phyloP scores from a whole-genome alignment of 2,113 vertebrate genomes.

The Polypterus bichir region DNA sequence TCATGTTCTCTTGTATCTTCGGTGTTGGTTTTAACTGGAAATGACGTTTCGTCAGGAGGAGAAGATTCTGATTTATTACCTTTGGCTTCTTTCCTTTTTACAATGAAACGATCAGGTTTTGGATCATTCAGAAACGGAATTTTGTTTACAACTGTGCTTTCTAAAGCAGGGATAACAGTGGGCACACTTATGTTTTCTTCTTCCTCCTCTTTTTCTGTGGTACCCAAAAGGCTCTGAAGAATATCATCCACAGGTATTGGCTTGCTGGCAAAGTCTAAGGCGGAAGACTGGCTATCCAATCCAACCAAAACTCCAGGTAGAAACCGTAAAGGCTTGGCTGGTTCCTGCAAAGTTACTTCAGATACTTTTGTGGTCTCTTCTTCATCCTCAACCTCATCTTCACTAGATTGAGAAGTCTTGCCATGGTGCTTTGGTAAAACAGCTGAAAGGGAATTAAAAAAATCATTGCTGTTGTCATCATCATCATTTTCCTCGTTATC shows the following conservation, averaged over 20 bases:
- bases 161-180: constrained; percentile 28
- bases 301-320: constrained; percentile 88
- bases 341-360: constrained; percentile 55
- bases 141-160: constrained; percentile 44
- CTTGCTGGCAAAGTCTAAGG: constrained; percentile 65
- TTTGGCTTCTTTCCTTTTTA: constrained; percentile 53
- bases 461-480: constrained; percentile 68
- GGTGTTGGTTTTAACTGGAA: constrained; percentile 18
- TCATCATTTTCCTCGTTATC: constrained; percentile 36
- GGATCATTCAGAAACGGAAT: constrained; percentile 38
- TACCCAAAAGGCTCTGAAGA: constrained; percentile 50
- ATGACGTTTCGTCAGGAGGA: constrained; percentile 26
- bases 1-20: constrained; percentile 31
- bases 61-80: constrained; percentile 27
- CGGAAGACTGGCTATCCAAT: constrained; percentile 71
- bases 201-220: constrained; percentile 39
- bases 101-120: constrained; percentile 48
- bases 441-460: constrained; percentile 68
- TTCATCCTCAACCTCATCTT: constrained; percentile 36
- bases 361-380: constrained; percentile 41
- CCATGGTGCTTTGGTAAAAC: constrained; percentile 64
- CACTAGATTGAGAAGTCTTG: constrained; percentile 47
- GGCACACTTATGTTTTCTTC: constrained; percentile 18
- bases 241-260: constrained; percentile 54
- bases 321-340: constrained; percentile 76